Conservation (phyloP, 2,888 invertebrate genomes). For the Agonopterix arenella region DNA sequence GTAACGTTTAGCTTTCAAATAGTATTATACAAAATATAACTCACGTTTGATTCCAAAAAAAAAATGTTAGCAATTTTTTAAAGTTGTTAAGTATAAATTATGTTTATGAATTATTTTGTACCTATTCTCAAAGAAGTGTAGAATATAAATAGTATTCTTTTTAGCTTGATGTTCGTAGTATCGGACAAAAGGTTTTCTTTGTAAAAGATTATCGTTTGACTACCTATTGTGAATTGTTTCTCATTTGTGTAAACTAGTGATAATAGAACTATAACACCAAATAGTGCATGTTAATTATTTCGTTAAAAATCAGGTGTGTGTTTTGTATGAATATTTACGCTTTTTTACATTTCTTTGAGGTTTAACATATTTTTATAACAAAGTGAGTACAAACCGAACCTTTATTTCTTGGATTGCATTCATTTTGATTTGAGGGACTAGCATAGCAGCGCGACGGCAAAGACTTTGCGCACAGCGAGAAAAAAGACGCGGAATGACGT, state of each 20-base stretch:
- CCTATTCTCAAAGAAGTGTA: conserved; percentile 55
- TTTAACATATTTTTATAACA: conserved; percentile 22
- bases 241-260: too few species aligned
- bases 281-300: conserved; percentile 4
- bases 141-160: conserved; percentile 14
- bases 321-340: conserved; percentile 11
- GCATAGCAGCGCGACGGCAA: too few species aligned
- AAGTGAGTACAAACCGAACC: conserved; percentile 43
- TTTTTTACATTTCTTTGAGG: conserved; percentile 55
- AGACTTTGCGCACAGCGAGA: too few species aligned
- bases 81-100: conserved; percentile 7
- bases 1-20: conserved; percentile 3
- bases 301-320: conserved; percentile 15
- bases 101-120: conserved; percentile 26
- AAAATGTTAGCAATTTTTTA: background rate
- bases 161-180: background rate
- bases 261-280: too few species aligned
- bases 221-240: too few species aligned
- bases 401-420: conserved; percentile 32
- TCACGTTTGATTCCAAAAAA: background rate
- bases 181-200: too few species aligned
- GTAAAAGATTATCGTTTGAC: too few species aligned
- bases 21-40: conserved; percentile 3
- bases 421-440: conserved; percentile 35
- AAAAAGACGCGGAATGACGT: too few species aligned